phyloP scores from a whole-genome alignment of 2,797 vertebrate genomes.

The Chaenodraco wilsoni region DNA sequence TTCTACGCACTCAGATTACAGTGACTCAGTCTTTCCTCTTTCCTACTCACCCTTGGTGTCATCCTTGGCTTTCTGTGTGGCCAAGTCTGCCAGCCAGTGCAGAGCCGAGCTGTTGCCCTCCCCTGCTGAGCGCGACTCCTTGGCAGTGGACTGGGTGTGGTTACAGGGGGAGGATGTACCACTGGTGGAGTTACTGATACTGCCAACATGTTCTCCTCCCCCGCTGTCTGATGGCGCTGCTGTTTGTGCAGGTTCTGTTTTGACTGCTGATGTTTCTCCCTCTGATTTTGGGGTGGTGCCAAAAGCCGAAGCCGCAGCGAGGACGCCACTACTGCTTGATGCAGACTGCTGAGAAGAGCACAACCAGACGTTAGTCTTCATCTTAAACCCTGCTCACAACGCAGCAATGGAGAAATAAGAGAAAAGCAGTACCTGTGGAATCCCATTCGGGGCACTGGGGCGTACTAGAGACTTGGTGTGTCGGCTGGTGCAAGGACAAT shows the following conservation, averaged over 20 bases:
- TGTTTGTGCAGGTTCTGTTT: conserved; percentile 75
- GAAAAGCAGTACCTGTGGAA: conserved; percentile 91
- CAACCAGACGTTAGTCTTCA: neutral
- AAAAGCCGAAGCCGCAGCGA: conserved; percentile 67
- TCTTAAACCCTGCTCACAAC: conserved; percentile 9
- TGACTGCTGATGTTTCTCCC: conserved; percentile 71
- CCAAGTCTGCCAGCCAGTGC: conserved; percentile 97
- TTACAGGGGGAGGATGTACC: conserved; percentile 80
- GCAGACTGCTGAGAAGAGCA: conserved; percentile 76
- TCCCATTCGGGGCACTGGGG: conserved; percentile 93
- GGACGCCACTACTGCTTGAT: conserved; percentile 59
- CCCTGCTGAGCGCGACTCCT: conserved; percentile 80
- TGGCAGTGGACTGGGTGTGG: conserved; percentile 68
- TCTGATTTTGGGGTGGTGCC: conserved; percentile 73
- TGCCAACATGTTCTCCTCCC: conserved; percentile 70
- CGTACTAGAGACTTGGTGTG: conserved; percentile 92
- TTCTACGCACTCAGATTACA: neutral
- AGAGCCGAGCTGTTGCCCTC: conserved; percentile 90
- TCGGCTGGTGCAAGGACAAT: conserved; percentile 96
- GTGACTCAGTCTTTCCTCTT: neutral
- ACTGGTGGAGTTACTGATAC: conserved; percentile 72
- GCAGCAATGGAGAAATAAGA: neutral
- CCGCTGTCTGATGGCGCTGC: conserved; percentile 68
- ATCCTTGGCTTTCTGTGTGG: conserved; percentile 98
- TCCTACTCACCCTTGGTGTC: conserved; percentile 94